Conservation (phyloP, 2,113 vertebrate species). For the Chaetodon auriga region DNA sequence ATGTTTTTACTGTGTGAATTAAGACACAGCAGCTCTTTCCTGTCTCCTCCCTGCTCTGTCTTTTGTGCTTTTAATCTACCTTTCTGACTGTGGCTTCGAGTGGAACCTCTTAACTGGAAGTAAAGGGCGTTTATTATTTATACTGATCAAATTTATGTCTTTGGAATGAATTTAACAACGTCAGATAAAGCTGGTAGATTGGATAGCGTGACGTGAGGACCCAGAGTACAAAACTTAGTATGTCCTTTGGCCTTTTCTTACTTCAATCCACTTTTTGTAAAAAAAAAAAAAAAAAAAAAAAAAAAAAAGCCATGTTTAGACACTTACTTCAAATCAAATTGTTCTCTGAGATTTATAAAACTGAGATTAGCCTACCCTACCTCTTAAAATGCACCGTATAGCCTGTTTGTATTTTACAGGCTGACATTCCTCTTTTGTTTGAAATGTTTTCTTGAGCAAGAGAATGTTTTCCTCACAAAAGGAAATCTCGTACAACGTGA, state of each 20-base stretch:
- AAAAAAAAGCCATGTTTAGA: background rate
- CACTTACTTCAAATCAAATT: background rate
- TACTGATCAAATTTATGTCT: background rate
- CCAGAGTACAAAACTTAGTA: background rate
- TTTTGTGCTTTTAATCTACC: background rate
- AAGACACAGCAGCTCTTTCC: background rate
- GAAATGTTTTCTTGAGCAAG: slow-evolving; percentile 6
- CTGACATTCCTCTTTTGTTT: background rate
- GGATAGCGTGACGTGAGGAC: too few relatives aligned
- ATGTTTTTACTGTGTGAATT: background rate
- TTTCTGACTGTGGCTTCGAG: background rate
- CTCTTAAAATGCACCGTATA: background rate
- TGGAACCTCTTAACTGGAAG: background rate
- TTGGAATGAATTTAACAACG: background rate
- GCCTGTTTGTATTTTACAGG: background rate
- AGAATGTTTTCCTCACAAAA: background rate
- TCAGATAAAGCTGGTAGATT: background rate
- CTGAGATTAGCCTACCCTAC: background rate
- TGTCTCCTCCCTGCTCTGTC: slow-evolving; percentile 30
- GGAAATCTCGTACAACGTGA: background rate
- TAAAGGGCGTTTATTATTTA: background rate
- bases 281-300: background rate
- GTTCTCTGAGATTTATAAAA: background rate
- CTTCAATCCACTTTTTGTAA: background rate
- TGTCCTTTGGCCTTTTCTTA: background rate